A percentile compares a stretch with the other conserved stretches of the same genome.
Conservation (phyloP, 2,113 vertebrate genomes). For the Fregata magnificens region DNA sequence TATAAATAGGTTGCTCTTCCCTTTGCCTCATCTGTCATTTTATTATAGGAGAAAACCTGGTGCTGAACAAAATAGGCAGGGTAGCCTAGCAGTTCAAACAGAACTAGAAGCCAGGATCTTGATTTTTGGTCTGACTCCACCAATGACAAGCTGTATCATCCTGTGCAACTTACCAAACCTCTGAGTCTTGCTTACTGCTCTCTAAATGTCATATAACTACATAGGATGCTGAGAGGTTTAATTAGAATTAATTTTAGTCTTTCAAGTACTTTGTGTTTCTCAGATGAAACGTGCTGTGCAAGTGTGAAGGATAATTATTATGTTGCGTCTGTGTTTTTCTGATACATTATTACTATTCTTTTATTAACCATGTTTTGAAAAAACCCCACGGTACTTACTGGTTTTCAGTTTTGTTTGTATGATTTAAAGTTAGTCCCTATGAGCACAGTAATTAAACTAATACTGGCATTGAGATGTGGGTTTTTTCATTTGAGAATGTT, state of each 20-base stretch:
- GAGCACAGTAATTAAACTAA: conserved; percentile 33
- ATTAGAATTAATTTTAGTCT: conserved; percentile 63
- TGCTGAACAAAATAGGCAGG: neutral
- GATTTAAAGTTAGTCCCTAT: conserved; percentile 7
- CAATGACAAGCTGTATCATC: neutral
- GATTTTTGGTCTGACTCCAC: neutral
- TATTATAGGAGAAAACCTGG: neutral
- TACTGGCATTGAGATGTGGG: neutral
- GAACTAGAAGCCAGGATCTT: neutral
- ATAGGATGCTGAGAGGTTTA: conserved; percentile 35
- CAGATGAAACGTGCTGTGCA: conserved; percentile 46
- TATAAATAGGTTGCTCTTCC: conserved; percentile 18
- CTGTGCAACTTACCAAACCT: neutral
- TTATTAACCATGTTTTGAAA: conserved; percentile 28
- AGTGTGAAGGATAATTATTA: conserved; percentile 48
- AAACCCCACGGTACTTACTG: neutral
- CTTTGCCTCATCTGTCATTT: neutral
- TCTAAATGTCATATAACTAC: neutral
- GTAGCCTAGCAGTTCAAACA: neutral
- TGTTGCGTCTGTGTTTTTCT: conserved; percentile 41
- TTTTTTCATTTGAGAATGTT: conserved; percentile 3
- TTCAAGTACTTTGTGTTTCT: conserved; percentile 43
- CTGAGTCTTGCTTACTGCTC: neutral
- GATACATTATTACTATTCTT: conserved; percentile 45
- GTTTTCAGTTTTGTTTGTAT: conserved; percentile 7